Base-by-base conservation (phyloP, 2,888 invertebrate species). In the Caenorhabditis angaria region DNA sequence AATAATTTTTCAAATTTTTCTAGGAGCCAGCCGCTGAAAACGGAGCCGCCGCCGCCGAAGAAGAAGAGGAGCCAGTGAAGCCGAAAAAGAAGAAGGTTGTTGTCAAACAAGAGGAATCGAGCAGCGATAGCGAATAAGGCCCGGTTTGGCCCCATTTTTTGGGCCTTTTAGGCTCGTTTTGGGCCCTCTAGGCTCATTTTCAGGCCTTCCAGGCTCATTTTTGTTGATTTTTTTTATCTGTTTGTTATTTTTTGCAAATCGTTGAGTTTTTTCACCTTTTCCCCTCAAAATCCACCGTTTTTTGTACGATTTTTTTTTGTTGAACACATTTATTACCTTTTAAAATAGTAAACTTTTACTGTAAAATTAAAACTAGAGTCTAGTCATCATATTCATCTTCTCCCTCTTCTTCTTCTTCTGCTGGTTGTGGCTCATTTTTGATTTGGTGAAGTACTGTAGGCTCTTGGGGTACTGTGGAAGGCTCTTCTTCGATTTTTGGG, bases 61-160 rank as follows among this genome's bases (percentile, higher is more conserved):
- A 53, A 6, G 54, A 54, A 6, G 54, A 18, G 6, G 54, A 25
- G n/a, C 27, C 10, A 54, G 66, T 60, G 3, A 56, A 61, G 14
- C 59, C 65, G 12, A 28, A 50, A 0, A 57, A 57, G 25, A 59
- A 63, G 24, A 50, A 32, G 35, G 27, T 29, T 4, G 24, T 10
- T 6, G 32, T 65, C 50, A 35, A 62, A 6, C 62, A 50, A 1
- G 61, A 28, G 8, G 57, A 35, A 27, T 58, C 58, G 50, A 54
- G 54, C 2, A 69, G 70, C 55, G 66, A 66, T 28, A 70, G 69
- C 54, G 69, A 70, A 18, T 62, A 60, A 59, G 10, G 35, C 10
- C 14, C n/a, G 5, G n/a, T 50, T 50, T 50, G 10, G n/a, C n/a
- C n/a, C n/a, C n/a, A n/a, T n/a, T n/a, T n/a, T n/a, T n/a, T n/a